phyloP scores from a whole-genome alignment of 2,888 invertebrate species.

The Andrena hattorfiana region DNA sequence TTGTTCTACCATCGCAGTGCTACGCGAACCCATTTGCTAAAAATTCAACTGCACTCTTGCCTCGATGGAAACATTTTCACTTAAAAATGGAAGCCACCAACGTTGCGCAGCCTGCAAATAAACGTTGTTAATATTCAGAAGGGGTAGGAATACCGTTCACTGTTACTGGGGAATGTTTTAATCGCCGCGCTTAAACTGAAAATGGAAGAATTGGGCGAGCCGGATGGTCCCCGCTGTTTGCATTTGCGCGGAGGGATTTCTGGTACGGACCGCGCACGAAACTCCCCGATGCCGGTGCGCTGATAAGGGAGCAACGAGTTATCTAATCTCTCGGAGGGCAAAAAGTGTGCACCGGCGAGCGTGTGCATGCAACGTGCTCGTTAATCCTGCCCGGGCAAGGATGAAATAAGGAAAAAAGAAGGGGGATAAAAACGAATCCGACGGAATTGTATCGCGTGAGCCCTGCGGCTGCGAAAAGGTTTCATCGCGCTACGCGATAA shows the following conservation, averaged over 20 bases:
- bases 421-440: neutral
- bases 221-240: neutral
- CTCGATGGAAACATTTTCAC: neutral
- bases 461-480: conserved; percentile 1
- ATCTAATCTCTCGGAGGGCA: conserved; percentile 44
- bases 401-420: conserved; percentile 3
- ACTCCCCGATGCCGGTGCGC: conserved; percentile 20
- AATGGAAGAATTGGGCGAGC: neutral
- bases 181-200: neutral
- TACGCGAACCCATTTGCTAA: neutral
- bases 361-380: conserved; percentile 61
- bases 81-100: neutral
- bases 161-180: neutral
- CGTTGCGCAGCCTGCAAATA: neutral
- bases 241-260: conserved; percentile 1
- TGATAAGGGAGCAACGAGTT: conserved; percentile 28
- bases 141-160: neutral
- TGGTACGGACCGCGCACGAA: neutral
- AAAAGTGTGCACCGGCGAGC: conserved; percentile 24
- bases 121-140: neutral
- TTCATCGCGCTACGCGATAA: neutral
- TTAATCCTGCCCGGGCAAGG: conserved; percentile 58
- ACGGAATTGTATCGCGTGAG: conserved; percentile 27
- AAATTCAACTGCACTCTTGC: neutral
- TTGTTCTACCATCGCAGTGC: neutral